Base-by-base conservation (phyloP, 2,113 vertebrate species). In the Heterocephalus glaber region DNA sequence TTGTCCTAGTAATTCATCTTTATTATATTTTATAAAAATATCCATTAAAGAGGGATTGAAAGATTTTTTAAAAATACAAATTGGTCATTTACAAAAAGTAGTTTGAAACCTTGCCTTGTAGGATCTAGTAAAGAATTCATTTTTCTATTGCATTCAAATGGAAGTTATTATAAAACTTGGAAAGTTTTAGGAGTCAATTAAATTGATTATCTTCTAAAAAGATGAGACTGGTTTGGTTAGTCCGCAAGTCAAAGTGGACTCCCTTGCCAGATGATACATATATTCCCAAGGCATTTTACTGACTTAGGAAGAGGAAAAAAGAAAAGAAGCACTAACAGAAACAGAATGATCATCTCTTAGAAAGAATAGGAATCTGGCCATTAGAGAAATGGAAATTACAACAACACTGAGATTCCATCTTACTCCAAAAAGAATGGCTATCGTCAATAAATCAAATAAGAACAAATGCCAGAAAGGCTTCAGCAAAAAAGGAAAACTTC, bases 1-100 rank as follows among this genome's bases (percentile, higher is more conserved):
- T 90, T 89, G 63, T 76, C 66, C 81, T 66, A 58, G 74, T 72
- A 80, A 80, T 72, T 90, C 70, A 90, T 58, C 85, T 96, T 85
- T 65, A 30, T 86, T 90, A 14, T 56, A 90, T 85, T 17, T 90
- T 92, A 80, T 85, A 85, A 89, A 85, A 56, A 9, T 85, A 85
- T 79, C 70, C 2, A 49, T 80, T n/a, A 68, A 74, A 81, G 38
- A 72, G 26, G 6, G 38, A 80, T 74, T 74, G 38, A 52, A 84
- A 56, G 24, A 76, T 41, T 8, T 26, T 61, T 70, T 44, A 54
- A 60, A 70, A 38, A 35, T 28, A 52, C 3, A 52, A 61, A 2
- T 41, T 95, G 68, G 35, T 66, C 5, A 28, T 88, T 84, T 49
- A 33, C 35, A 44, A 56, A 61, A 52, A 41, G 26, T n/a, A 61